These are phyloP conservation scores for Phrynosoma blainvillii DNA, from an alignment of 2,113 vertebrate genomes.

Conservation along the genomic window DNA sequence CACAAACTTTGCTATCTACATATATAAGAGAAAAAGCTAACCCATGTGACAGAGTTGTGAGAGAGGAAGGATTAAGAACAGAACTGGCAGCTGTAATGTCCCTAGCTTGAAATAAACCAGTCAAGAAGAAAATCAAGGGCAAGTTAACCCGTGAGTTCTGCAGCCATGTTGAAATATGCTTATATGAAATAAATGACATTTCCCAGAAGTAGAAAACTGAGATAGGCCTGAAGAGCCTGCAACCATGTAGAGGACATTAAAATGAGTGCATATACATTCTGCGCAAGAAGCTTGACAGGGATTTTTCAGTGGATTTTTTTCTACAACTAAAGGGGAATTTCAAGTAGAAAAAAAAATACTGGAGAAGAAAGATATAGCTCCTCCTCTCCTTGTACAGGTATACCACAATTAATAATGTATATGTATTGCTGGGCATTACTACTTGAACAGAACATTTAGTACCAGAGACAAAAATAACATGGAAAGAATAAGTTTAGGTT, in stretches of 20 bases:
- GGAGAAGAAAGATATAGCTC: not conserved
- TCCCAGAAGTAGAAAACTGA: not conserved
- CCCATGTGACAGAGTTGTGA: not conserved
- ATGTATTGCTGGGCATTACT: too few species aligned
- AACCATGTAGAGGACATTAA: too few species aligned
- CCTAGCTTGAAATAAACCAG: not conserved
- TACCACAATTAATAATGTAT: too few species aligned
- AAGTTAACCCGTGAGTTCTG: not conserved
- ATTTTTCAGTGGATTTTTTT: too few species aligned
- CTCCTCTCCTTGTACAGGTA: too few species aligned
- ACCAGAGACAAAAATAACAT: too few species aligned
- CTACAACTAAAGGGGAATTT: not conserved
- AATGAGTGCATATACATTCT: not conserved
- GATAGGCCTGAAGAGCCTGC: not conserved
- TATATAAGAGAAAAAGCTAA: not conserved
- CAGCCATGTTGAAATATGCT: not conserved
- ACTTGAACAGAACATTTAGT: too few species aligned
- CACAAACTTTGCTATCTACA: too few species aligned
- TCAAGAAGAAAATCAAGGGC: not conserved
- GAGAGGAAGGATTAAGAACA: not conserved
- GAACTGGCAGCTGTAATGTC: not conserved
- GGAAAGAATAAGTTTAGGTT: too few species aligned
- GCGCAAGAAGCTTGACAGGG: not conserved
- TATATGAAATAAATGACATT: not conserved
- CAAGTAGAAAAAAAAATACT: not conserved